These are phyloP conservation scores for Cyanistes caeruleus DNA, from an alignment of 2,113 vertebrate genomes.

Conservation along the genomic window DNA sequence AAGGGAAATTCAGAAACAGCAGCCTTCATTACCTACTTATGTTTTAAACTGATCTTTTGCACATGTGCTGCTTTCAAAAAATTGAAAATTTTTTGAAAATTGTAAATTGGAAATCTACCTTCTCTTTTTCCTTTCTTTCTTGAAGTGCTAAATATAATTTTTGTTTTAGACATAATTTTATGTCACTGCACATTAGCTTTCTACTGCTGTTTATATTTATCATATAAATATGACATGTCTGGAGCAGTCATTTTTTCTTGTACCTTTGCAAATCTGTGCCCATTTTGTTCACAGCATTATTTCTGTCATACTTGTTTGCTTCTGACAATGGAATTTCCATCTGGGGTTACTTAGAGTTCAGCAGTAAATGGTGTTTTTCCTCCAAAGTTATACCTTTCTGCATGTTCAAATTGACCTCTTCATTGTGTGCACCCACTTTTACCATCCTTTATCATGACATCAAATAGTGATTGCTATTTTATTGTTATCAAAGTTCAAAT, in stretches of 20 bases:
- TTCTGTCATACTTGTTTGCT: background rate
- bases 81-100: too few relatives aligned
- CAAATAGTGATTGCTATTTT: background rate
- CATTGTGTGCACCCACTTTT: background rate
- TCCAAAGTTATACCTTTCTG: background rate
- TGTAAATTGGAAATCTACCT: background rate
- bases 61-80: background rate
- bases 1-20: background rate
- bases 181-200: background rate
- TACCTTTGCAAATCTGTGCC: background rate
- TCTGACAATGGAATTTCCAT: background rate
- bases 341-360: background rate
- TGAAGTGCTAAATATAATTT: background rate
- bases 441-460: background rate
- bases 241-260: background rate
- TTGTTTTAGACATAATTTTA: background rate
- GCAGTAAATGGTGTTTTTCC: background rate
- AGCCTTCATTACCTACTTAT: background rate
- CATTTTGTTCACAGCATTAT: background rate
- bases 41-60: background rate
- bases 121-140: background rate
- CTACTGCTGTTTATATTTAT: background rate
- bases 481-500: background rate
- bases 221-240: background rate
- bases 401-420: background rate